Base-by-base conservation (phyloP, 2,113 vertebrate genomes). In the Pithys albifrons region DNA sequence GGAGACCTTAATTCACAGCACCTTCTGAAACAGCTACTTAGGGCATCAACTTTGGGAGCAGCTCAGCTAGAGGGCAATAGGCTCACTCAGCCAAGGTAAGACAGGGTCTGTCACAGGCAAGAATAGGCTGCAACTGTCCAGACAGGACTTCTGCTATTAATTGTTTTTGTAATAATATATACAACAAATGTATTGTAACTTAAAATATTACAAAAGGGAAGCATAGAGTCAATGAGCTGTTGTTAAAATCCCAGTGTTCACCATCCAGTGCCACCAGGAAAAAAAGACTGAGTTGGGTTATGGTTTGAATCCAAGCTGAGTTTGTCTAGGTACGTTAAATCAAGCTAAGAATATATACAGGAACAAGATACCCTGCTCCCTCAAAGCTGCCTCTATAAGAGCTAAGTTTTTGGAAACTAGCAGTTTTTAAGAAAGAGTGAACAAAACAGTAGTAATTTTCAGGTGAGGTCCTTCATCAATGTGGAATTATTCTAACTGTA, bases 381-480 rank as follows among this genome's bases (percentile, higher is more conserved):
- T 35, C 22, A 33, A 57, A 39, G 19, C 71, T 91, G 12, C 58
- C 37, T 91, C 20, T 78, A 45, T 19, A 87, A 46, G 59, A 66
- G 25, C 74, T 85, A 25, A 8, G 9, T 76, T 82, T 89, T 77
- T 88, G 81, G 37, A 89, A 82, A 62, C 25, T 5, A 62, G 33
- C 7, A 51, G 16, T 33, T 91, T 83, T 93, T 67, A 77, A 86
- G 71, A 64, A 23, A 19, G 28, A 72, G 20, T 83, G 78, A 65
- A 67, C 64, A 80, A 80, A 88, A 77, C 59, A 77, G 91, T 92
- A 94, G 85, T 85, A 90, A 89, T 85, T 83, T 93, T 51, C 72
- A 80, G 55, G 57, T 77, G 87, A 88, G 29, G 29, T 64, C 51
- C 64, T 91, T 94, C 88, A 80, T 85, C 71, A 73, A 41, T 52